These are phyloP conservation scores for Papilio aristodemus DNA, from an alignment of 1,140 invertebrate genomes.

Conservation along the genomic window DNA sequence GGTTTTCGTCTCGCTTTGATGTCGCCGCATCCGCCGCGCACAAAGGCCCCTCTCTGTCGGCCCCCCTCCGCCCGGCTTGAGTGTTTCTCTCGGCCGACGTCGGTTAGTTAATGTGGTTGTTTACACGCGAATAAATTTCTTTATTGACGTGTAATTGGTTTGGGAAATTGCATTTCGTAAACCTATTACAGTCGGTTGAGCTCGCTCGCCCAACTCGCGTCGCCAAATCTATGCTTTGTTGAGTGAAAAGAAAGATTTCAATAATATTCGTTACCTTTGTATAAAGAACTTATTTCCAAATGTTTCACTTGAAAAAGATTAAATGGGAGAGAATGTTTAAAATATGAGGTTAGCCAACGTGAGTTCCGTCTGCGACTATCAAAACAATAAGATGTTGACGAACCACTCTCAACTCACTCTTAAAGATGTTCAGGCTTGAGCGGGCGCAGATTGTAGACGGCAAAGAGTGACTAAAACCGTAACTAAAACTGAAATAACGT, in stretches of 20 bases:
- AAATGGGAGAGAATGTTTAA: not conserved
- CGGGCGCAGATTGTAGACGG: too few species aligned
- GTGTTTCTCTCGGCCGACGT: conserved; percentile 19
- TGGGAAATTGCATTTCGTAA: conserved; percentile 50
- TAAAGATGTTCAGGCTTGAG: too few species aligned
- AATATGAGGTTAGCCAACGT: too few species aligned
- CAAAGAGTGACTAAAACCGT: too few species aligned
- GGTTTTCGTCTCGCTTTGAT: conserved; percentile 47
- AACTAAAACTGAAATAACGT: too few species aligned
- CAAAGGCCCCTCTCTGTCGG: conserved; percentile 44
- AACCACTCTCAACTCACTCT: too few species aligned
- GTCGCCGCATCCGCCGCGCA: conserved; percentile 52
- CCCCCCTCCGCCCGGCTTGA: conserved; percentile 28
- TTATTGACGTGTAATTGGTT: conserved; percentile 61
- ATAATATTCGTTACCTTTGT: conserved; percentile 20
- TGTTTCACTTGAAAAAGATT: too few species aligned
- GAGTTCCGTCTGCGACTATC: too few species aligned
- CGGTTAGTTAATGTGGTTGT: conserved; percentile 50
- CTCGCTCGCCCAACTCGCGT: conserved; percentile 36
- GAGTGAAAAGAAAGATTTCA: conserved; percentile 4
- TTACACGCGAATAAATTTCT: conserved; percentile 60
- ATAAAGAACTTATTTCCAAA: conserved; percentile 14
- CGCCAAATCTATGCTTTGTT: conserved; percentile 33
- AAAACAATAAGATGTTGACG: too few species aligned
- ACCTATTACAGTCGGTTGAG: conserved; percentile 37